phyloP scores from a whole-genome alignment of 1,140 invertebrate genomes.

The Euura lappo region DNA sequence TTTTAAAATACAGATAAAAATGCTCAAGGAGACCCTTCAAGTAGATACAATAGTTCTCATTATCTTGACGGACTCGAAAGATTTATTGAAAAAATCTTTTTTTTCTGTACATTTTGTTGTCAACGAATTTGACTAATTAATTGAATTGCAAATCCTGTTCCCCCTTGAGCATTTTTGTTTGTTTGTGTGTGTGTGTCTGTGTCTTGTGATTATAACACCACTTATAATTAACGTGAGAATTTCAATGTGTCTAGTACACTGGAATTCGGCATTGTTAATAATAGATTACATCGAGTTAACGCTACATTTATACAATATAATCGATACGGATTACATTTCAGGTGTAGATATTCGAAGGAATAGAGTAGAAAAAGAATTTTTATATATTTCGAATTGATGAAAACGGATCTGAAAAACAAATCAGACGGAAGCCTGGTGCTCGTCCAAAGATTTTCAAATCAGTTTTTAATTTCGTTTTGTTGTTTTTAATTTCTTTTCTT shows the following conservation, averaged over 20 bases:
- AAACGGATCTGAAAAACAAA: neutral
- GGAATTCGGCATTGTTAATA: neutral
- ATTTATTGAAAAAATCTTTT: slow-evolving; percentile 12
- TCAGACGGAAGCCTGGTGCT: neutral
- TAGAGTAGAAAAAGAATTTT: neutral
- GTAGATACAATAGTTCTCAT: neutral
- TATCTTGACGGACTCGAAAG: slow-evolving; percentile 8
- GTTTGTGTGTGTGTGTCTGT: neutral
- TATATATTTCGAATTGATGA: too few species aligned
- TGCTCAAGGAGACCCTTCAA: neutral
- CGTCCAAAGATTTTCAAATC: neutral
- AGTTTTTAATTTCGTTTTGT: neutral
- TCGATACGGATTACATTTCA: neutral
- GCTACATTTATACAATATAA: neutral
- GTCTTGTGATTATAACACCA: neutral
- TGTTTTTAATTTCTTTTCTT: too few species aligned
- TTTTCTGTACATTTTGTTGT: neutral
- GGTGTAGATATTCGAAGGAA: neutral
- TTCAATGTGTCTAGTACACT: neutral
- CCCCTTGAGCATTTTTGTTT: too few species aligned
- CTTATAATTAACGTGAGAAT: neutral
- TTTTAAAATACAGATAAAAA: neutral
- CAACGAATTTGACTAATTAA: too few species aligned
- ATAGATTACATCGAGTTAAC: neutral
- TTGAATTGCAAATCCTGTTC: too few species aligned